Base-by-base conservation (phyloP, 2,113 vertebrate species). In the Amphiprion ocellaris region DNA sequence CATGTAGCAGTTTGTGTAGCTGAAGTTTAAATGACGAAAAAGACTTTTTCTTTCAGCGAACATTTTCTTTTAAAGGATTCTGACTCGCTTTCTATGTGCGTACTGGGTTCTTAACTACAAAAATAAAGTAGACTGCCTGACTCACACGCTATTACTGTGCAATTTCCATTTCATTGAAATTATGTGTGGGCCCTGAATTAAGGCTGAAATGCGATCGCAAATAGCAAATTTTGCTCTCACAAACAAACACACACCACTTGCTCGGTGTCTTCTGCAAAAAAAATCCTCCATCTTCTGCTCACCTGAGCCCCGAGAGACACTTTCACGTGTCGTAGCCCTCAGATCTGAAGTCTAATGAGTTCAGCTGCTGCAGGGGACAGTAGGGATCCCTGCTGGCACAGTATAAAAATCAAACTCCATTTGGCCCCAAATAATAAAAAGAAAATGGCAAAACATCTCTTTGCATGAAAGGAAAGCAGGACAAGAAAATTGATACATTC, bases 221-320 rank as follows among this genome's bases (percentile, higher is more conserved):
- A 82, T 28, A 67, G 37, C 17, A 66, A 66, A 67, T 60, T 2
- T n/a, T 3, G 49, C 17, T 52, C n/a, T 52, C 49, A 52, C n/a
- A n/a, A 19, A 21, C 7, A 17, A 47, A 66, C 23, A 65, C 54
- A 58, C 4, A 17, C 12, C 44, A 9, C 24, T 60, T 26, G 17
- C 7, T 2, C 14, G 16, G 15, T 41, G 8, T 11, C 53, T 37
- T 37, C 33, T 37, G 33, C 33, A 37, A 37, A 37, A 37, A 37
- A 37, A 37, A 37, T 9, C 33, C 61, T 73, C 5, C 0, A 44
- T 65, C 79, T 69, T 76, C 63, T 4, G 82, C 76, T 76, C 84
- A 69, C 56, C 28, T 64, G 65, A 69, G 83, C 87, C 85, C 82
- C 10, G 77, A 90, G 86, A 88, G 65, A 76, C 66, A 77, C 85